Evolutionary conservation across 2,888 invertebrate species (phyloP).

Genomic region (Standfussiana lucernea): DNA sequence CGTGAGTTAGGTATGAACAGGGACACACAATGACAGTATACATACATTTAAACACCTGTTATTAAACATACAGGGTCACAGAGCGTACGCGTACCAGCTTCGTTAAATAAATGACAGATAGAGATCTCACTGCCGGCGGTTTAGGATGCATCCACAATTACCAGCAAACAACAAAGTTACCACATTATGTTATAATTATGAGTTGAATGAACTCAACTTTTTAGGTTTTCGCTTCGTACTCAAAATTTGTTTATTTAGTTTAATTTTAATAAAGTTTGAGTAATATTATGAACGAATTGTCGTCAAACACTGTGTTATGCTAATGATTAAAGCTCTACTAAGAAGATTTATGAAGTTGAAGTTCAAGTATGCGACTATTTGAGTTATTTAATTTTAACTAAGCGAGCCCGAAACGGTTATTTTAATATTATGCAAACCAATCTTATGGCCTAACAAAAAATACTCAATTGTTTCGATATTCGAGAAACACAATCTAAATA

Average conservation of each 20-base stretch:
- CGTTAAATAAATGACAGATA: conserved; percentile 89
- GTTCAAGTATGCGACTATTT: background rate
- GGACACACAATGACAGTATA: conserved; percentile 87
- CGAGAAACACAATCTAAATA: background rate
- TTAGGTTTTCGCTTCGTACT: conserved; percentile 48
- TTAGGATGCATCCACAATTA: conserved; percentile 86
- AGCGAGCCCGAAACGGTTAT: background rate
- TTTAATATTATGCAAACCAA: background rate
- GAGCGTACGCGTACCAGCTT: conserved; percentile 82
- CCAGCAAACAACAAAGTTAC: conserved; percentile 72
- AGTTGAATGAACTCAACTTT: conserved; percentile 78
- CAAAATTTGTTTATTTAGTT: too few relatives aligned
- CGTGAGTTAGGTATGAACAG: conserved; percentile 88
- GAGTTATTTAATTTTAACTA: background rate
- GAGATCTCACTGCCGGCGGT: conserved; percentile 83
- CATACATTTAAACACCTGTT: conserved; percentile 90
- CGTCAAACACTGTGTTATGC: conserved; percentile 3
- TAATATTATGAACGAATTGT: conserved; percentile 6
- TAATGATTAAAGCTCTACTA: background rate
- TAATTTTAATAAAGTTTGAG: conserved; percentile 13
- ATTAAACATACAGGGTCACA: conserved; percentile 89
- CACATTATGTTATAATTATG: conserved; percentile 80
- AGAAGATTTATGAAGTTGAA: background rate
- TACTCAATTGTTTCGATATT: background rate
- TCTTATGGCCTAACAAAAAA: background rate